A percentile compares a stretch with the other conserved stretches of the same genome.
Evolutionary conservation across 2,113 vertebrate species (phyloP).

Genomic region (Piprites chloris): DNA sequence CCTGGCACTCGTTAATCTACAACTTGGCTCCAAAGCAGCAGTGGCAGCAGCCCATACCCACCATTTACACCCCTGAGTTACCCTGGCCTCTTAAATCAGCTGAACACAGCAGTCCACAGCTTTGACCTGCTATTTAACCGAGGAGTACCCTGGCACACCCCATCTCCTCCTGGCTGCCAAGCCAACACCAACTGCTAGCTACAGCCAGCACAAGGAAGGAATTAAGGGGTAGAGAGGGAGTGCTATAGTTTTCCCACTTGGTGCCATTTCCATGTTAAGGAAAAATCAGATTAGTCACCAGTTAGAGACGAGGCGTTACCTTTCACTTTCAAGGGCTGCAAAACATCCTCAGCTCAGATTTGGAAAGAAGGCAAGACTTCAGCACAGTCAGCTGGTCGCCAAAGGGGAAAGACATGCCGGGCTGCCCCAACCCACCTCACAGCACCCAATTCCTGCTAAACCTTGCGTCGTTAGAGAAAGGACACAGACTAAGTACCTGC

Average conservation of each 20-base stretch:
- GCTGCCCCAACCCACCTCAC: neutral
- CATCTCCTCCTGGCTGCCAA: neutral
- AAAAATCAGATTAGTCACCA: neutral
- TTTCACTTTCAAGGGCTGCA: neutral
- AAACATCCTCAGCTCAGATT: neutral
- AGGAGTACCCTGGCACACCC: neutral
- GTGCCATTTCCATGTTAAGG: fast-evolving
- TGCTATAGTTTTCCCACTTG: fast-evolving
- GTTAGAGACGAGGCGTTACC: neutral
- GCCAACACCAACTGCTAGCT: neutral
- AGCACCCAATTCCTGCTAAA: neutral
- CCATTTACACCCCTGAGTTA: neutral
- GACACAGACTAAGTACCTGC: neutral
- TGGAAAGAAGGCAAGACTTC: neutral
- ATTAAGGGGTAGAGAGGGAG: fast-evolving
- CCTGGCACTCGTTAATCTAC: neutral
- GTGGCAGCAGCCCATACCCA: neutral
- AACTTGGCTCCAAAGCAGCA: neutral
- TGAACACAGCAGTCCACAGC: neutral
- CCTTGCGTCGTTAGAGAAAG: neutral
- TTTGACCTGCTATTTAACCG: neutral
- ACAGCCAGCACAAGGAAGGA: neutral
- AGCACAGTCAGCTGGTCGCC: neutral
- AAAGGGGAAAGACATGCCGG: neutral
- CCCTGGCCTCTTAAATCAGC: neutral